Conservation (phyloP, 2,888 invertebrate species). For the Patella pellucida region DNA sequence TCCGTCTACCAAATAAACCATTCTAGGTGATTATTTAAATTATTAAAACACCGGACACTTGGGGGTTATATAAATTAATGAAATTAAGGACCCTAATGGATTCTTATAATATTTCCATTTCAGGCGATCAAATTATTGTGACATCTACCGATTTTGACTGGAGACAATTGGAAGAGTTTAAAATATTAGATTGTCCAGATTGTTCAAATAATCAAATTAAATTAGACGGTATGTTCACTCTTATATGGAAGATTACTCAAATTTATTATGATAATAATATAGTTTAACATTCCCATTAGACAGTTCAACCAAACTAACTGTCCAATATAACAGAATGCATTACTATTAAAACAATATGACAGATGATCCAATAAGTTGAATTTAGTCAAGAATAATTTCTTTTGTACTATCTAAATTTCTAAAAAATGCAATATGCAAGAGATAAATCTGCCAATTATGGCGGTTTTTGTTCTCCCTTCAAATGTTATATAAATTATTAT, state of each 20-base stretch:
- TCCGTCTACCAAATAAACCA: too few species aligned
- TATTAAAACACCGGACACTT: too few species aligned
- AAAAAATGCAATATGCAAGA: too few species aligned
- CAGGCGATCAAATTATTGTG: constrained; percentile 52
- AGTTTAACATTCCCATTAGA: neutral
- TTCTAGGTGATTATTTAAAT: too few species aligned
- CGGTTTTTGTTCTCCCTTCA: neutral
- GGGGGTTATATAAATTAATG: too few species aligned
- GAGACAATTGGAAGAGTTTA: constrained; percentile 50
- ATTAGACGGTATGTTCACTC: constrained; percentile 40
- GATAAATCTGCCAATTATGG: neutral
- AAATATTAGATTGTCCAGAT: constrained; percentile 38
- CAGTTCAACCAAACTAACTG: neutral
- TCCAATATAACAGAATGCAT: neutral
- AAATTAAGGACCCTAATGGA: too few species aligned
- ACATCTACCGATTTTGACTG: constrained; percentile 54
- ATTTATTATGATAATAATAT: neutral
- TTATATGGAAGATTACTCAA: neutral
- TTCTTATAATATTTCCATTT: neutral
- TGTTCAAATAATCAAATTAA: constrained; percentile 45
- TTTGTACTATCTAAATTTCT: neutral
- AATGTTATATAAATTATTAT: too few species aligned
- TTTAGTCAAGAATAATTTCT: neutral
- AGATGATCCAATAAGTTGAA: too few species aligned
- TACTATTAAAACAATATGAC: too few species aligned